phyloP scores from a whole-genome alignment of 2,113 vertebrate genomes.

The Plestiodon gilberti region DNA sequence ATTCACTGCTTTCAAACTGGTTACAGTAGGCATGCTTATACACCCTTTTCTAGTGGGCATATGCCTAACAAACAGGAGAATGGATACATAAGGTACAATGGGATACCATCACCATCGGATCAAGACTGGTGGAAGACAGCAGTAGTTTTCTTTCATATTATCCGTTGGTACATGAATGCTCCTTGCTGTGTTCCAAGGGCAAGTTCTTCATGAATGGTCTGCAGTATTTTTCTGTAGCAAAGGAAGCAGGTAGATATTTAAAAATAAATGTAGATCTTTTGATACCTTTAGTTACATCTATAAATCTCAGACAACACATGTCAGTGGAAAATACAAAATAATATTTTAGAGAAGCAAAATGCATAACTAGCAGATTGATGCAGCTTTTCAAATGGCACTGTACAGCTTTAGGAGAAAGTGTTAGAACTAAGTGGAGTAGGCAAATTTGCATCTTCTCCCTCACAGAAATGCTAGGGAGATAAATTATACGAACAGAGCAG shows the following conservation, averaged over 20 bases:
- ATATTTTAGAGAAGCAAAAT: background rate
- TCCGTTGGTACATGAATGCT: too few relatives aligned
- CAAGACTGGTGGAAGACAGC: background rate
- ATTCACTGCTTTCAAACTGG: background rate
- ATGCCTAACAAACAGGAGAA: background rate
- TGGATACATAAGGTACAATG: background rate
- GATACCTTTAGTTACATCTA: too few relatives aligned
- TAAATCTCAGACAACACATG: background rate
- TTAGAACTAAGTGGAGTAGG: background rate
- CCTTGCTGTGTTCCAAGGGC: too few relatives aligned
- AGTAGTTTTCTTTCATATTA: background rate
- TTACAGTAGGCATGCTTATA: background rate
- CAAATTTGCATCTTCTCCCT: background rate
- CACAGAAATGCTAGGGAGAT: background rate
- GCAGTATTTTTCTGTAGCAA: background rate
- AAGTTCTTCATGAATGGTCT: background rate
- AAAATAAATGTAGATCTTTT: background rate
- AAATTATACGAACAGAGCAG: background rate
- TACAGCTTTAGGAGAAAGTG: conserved; percentile 14
- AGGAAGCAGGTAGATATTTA: background rate
- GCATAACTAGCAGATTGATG: background rate
- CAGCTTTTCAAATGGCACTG: background rate
- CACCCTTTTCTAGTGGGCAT: background rate
- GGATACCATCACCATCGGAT: background rate
- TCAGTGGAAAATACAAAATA: background rate